These are phyloP conservation scores for Aphelenchoides besseyi DNA, from an alignment of 1,140 invertebrate species.

Conservation along the genomic window DNA sequence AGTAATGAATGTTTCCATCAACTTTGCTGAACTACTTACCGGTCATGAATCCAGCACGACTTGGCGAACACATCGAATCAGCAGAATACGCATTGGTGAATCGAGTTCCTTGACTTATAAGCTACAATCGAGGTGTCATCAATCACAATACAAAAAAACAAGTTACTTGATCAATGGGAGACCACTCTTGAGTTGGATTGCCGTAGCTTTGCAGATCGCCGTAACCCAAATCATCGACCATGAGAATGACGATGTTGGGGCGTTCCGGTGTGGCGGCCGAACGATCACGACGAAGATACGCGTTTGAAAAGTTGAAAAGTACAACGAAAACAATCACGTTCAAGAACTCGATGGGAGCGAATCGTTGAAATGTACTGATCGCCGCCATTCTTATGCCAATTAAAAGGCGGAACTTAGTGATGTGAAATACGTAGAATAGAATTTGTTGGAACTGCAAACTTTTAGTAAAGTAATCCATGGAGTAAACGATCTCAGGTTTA, in stretches of 20 bases:
- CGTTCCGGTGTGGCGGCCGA: slow-evolving; percentile 46
- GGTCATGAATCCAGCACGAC: slow-evolving; percentile 60
- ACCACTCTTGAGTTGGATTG: slow-evolving; percentile 61
- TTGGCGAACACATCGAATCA: slow-evolving; percentile 60
- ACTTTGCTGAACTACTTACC: slow-evolving; percentile 22
- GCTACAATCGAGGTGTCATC: not conserved
- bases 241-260: slow-evolving; percentile 59
- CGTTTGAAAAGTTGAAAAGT: too few relatives aligned
- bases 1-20: too few relatives aligned
- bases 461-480: too few relatives aligned
- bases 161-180: slow-evolving; percentile 41
- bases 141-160: not conserved
- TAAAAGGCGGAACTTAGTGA: too few relatives aligned
- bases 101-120: slow-evolving; percentile 51
- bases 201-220: slow-evolving; percentile 59
- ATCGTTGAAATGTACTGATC: too few relatives aligned
- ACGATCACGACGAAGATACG: slow-evolving; percentile 15
- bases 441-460: too few relatives aligned
- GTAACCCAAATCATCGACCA: slow-evolving; percentile 60
- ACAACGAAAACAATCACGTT: too few relatives aligned
- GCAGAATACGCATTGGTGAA: slow-evolving; percentile 62
- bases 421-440: too few relatives aligned
- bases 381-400: too few relatives aligned
- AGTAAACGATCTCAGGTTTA: too few relatives aligned
- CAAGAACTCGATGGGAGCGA: too few relatives aligned